Conservation (phyloP, 1,140 invertebrate genomes). For the Epicauta chinensis region DNA sequence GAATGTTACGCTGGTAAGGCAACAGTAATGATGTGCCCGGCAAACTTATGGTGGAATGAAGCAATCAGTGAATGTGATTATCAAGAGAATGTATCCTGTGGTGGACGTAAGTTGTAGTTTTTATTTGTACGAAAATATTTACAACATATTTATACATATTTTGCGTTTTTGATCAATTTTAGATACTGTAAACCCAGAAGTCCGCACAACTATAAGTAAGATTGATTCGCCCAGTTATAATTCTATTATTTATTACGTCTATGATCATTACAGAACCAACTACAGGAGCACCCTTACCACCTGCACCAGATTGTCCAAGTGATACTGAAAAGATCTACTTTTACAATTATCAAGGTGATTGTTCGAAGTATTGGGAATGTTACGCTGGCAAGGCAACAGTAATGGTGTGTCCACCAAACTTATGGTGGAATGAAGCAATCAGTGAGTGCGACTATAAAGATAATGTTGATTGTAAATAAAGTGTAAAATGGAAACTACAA, state of each 20-base stretch:
- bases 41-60: conserved; percentile 4
- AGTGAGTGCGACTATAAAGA: conserved; percentile 12
- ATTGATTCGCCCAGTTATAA: too few species aligned
- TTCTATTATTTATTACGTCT: too few species aligned
- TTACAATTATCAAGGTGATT: conserved; percentile 1
- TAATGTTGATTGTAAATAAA: neutral
- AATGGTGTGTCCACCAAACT: neutral
- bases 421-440: conserved; percentile 8
- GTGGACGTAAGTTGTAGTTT: too few species aligned
- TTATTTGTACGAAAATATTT: too few species aligned
- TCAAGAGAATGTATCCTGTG: conserved; percentile 3
- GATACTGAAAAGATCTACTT: neutral
- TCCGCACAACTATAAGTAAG: too few species aligned
- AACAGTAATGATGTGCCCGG: neutral
- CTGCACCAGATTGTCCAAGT: neutral
- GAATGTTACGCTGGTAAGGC: conserved; percentile 1
- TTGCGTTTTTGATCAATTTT: too few species aligned
- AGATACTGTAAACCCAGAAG: too few species aligned
- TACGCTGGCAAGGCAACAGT: neutral
- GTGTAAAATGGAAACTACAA: too few species aligned
- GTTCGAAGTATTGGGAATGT: conserved; percentile 14
- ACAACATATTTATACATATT: too few species aligned
- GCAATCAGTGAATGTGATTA: conserved; percentile 15
- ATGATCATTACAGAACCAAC: too few species aligned
- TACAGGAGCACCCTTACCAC: neutral